Base-by-base conservation (phyloP, 1,140 invertebrate genomes). In the Drosophila aff. region DNA sequence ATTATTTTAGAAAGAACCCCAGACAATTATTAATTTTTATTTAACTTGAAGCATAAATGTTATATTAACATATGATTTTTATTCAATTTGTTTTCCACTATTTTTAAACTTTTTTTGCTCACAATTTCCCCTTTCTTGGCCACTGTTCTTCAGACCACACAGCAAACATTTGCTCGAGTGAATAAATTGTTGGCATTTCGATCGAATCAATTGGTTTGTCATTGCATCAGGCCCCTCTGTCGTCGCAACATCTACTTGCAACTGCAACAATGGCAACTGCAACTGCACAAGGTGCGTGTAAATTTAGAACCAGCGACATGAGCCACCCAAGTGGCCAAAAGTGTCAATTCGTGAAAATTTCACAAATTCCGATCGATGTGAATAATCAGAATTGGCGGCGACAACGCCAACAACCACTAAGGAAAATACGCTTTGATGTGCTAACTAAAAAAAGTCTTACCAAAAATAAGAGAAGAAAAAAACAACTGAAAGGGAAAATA, bases 271-370 rank as follows among this genome's bases (percentile, higher is more conserved):
- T 5, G 11, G 74, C 73, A 16, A 2, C 31, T 66, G 50, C 36
- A 28, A 2, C 31, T 66, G 50, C 36, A 28, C 72, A 58, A 81
- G 81, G 62, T 68, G 69, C 65, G 63, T 57, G 53, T 72, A 78
- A 78, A 81, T 81, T 89, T 87, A 90, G 84, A 63, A 61, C 21
- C 33, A 23, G 18, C 18, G 15, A 26, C 49, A 62, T 23, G 36
- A 81, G 36, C 85, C 85, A 90, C 85, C 85, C 85, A 90, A 90
- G 86, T 91, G 82, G 85, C 74, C 72, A 69, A 67, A 71, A 90
- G 85, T 90, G 85, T 84, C 85, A 90, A 90, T 90, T 90, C 85
- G 85, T 90, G 85, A 90, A 62, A 90, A 90, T 90, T 90, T 89
- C 81, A 73, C 84, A 81, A 89, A 89, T 89, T 82, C 85, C 85